These are phyloP conservation scores for Zaprionus camerounensis DNA, from an alignment of 1,140 invertebrate species.

Conservation along the genomic window DNA sequence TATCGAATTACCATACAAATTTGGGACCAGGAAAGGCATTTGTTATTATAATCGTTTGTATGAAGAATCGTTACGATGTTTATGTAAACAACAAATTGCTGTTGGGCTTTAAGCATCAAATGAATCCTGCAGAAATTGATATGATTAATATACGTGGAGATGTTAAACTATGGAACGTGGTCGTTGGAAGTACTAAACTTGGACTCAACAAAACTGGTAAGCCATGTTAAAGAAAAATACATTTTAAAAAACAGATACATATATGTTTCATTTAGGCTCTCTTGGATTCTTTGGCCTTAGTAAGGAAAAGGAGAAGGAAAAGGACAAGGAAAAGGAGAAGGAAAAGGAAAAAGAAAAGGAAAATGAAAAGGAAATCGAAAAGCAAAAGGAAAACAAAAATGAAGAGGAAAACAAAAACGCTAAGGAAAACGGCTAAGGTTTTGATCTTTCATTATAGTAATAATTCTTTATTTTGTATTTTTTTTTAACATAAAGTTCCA, in stretches of 20 bases:
- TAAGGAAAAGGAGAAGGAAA: too few species aligned
- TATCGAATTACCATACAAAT: constrained; percentile 71
- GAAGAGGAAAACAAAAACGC: too few species aligned
- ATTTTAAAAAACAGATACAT: neutral
- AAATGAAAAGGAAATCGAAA: too few species aligned
- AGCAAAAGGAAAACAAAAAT: too few species aligned
- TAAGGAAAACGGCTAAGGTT: too few species aligned
- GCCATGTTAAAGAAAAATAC: neutral
- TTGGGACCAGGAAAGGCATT: constrained; percentile 83
- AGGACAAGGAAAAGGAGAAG: too few species aligned
- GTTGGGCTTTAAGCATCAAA: constrained; percentile 77
- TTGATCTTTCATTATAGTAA: too few species aligned
- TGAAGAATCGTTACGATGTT: constrained; percentile 72
- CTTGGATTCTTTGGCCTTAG: neutral
- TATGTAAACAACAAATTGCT: constrained; percentile 81
- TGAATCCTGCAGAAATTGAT: constrained; percentile 66
- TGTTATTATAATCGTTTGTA: constrained; percentile 74
- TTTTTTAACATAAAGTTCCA: neutral
- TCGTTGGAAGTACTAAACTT: constrained; percentile 29
- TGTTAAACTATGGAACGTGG: constrained; percentile 65
- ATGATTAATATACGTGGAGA: constrained; percentile 84
- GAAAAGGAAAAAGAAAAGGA: too few species aligned
- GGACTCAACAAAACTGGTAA: neutral
- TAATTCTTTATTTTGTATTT: too few species aligned
- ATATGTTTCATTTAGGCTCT: neutral